Conservation (phyloP, 2,888 invertebrate species). For the Polyommatus iphigenia region DNA sequence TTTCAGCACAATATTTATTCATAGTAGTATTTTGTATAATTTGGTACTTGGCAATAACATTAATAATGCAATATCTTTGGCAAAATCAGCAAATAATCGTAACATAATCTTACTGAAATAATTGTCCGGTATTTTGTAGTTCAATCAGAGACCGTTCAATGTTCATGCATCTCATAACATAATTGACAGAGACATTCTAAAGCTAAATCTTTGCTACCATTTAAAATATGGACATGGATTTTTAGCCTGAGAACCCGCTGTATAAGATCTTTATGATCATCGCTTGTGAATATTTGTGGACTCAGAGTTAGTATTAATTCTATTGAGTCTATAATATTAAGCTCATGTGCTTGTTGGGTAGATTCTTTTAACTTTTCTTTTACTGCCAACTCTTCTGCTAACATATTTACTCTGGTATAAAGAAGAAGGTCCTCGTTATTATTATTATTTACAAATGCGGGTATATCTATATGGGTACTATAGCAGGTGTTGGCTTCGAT, state of each 20-base stretch:
- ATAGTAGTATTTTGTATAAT: too few relatives aligned
- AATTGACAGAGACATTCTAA: constrained; percentile 70
- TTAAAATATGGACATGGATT: constrained; percentile 64
- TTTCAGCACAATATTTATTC: too few relatives aligned
- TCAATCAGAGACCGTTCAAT: background rate
- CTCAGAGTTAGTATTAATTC: constrained; percentile 61
- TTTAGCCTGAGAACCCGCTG: constrained; percentile 70
- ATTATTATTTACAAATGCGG: constrained; percentile 62
- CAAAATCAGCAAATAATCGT: background rate
- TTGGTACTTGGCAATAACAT: background rate
- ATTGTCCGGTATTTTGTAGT: background rate
- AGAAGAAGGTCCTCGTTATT: constrained; percentile 60
- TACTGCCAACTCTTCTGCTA: constrained; percentile 67
- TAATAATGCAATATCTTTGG: background rate
- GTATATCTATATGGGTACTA: constrained; percentile 68
- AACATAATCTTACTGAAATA: background rate
- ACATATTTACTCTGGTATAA: constrained; percentile 61
- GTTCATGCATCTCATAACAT: constrained; percentile 50
- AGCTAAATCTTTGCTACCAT: constrained; percentile 65
- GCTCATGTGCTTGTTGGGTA: constrained; percentile 53
- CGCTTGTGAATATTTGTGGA: constrained; percentile 60
- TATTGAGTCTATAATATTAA: constrained; percentile 63
- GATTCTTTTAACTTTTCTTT: constrained; percentile 58
- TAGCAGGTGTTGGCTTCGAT: constrained; percentile 81
- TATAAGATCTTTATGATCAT: constrained; percentile 61